Base-by-base conservation (phyloP, 2,113 vertebrate genomes). In the Paralichthys olivaceus region DNA sequence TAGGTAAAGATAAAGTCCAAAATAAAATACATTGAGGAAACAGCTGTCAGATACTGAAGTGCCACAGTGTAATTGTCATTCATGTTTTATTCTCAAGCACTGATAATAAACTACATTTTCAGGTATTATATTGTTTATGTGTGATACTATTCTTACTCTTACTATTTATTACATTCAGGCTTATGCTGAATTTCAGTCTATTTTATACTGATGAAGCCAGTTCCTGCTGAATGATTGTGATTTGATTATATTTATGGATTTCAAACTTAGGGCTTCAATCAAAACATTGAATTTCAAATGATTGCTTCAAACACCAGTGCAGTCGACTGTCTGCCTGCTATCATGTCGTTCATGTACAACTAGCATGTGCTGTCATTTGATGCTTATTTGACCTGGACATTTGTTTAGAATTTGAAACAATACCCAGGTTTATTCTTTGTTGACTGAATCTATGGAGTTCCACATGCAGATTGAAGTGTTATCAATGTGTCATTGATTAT, bases 41-140 rank as follows among this genome's bases (percentile, higher is more conserved):
- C 11, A 40, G 37, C 11, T 40, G 11, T 40, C 20, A 22, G 12
- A 59, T n/a, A 47, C 19, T 60, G 4, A 65, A 58, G 59, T 57
- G 14, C 13, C 43, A 56, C 23, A 51, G 55, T 77, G 23, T 58
- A 29, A 47, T 51, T 63, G 13, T 34, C 19, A 70, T 56, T 80
- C 37, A 22, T 26, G 23, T 77, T 78, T 69, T 8, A 14, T 69
- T 61, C 11, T 58, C 7, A 47, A 62, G 20, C 17, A 53, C 5
- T 53, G 13, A 26, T 22, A 63, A 64, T 69, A 69, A 32, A 69
- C 29, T 32, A 3, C 2, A 45, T 51, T 53, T 25, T 51, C 40
- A 47, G 15, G 7, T 73, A 34, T 49, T 37, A 29, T 47, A 19
- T n/a, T 19, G 26, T 75, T 14, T 40, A 8, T 59, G 17, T 23